Conservation (phyloP, 2,797 vertebrate species). For the Oreochromis grahami region DNA sequence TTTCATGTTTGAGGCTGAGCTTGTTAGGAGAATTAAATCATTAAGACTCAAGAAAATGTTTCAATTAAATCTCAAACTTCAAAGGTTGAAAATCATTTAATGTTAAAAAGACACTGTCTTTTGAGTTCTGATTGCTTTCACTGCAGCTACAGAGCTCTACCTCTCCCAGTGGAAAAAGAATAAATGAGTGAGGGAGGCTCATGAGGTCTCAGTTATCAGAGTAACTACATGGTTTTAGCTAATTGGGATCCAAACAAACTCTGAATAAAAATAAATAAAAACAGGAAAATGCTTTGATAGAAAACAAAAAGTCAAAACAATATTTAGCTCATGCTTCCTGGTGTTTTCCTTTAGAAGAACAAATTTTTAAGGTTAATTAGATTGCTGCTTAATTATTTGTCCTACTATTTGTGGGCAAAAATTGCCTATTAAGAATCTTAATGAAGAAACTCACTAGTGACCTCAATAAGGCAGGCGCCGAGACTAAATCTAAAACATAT, state of each 20-base stretch:
- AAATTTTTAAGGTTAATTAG: neutral
- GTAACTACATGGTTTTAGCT: constrained; percentile 25
- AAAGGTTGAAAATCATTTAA: constrained; percentile 3
- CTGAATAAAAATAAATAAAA: constrained; percentile 26
- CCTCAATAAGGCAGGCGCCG: neutral
- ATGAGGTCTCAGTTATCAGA: constrained; percentile 22
- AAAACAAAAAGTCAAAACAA: neutral
- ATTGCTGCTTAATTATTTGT: neutral
- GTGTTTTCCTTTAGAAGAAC: neutral
- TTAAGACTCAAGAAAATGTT: neutral
- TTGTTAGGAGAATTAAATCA: neutral
- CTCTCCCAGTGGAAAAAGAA: constrained; percentile 11
- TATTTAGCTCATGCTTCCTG: neutral
- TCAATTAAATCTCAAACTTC: neutral
- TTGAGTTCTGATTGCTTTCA: neutral
- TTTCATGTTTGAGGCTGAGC: neutral
- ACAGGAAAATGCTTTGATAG: neutral
- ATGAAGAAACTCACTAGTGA: neutral
- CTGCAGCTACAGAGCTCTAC: neutral
- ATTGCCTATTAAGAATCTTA: neutral
- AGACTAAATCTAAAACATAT: neutral
- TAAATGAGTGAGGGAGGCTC: constrained; percentile 19
- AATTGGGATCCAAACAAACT: constrained; percentile 44
- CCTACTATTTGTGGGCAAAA: neutral
- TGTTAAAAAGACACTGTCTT: constrained; percentile 1